Base-by-base conservation (phyloP, 2,888 invertebrate species). In the Phalera bucephala region DNA sequence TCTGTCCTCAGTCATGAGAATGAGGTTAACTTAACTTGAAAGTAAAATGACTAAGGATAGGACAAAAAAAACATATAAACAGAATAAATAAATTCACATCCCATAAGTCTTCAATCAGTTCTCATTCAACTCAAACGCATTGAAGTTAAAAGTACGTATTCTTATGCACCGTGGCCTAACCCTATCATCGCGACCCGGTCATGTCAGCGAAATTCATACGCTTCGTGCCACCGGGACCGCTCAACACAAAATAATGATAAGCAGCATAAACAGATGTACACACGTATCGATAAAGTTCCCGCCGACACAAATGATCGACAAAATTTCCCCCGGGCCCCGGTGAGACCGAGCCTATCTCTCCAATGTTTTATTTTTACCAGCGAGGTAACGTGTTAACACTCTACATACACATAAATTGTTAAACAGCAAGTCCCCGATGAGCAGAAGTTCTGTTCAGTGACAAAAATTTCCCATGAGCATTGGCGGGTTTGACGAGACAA, bases 241-340 rank as follows among this genome's bases (percentile, higher is more conserved):
- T 54, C 22, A 35, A 19, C 41, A 38, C 42, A 28, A 41, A 39
- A 54, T 58, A 42, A 50, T 43, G 37, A 45, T 52, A 51, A 56
- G 23, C 33, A 41, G 41, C 46, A 49, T 39, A 39, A 51, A 49
- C 48, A 50, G 47, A 53, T 56, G 50, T 64, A 55, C 38, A 33
- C 41, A 32, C 46, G 40, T 60, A 45, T 70, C 64, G 64, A 64
- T 69, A 67, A 65, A 61, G 56, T 60, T 64, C 62, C 45, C 57
- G 65, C 59, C 61, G 65, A 72, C 67, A 64, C 59, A 70, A 75
- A 74, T 70, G 65, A 73, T 76, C 69, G 64, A 62, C 68, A 65
- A 66, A 64, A 69, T 65, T 69, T 72, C 69, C 73, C 67, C 48
- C 31, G 62, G 56, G 66, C 56, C 50, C 42, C 51, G 40, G 38